Conservation (phyloP, 2,888 invertebrate genomes). For the Xestia sexstrigata region DNA sequence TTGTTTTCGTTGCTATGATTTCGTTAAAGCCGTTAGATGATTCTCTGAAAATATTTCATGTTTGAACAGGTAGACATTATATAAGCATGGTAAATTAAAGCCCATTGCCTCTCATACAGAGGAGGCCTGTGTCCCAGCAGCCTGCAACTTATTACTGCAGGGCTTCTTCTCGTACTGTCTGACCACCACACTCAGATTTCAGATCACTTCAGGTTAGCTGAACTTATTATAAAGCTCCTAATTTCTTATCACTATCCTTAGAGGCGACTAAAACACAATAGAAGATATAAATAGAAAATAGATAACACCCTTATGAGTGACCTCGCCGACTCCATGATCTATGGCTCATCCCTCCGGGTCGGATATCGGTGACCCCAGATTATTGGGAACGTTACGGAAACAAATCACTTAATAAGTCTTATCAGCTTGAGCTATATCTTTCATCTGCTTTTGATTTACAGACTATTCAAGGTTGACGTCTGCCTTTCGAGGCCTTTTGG, state of each 20-base stretch:
- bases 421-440: constrained; percentile 21
- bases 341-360: constrained; percentile 34
- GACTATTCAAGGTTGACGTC: not conserved
- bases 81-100: too few species aligned
- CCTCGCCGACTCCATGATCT: constrained; percentile 24
- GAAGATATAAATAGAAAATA: constrained; percentile 1
- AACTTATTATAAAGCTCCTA: not conserved
- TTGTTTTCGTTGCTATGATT: too few species aligned
- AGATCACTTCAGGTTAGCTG: too few species aligned
- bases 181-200: too few species aligned
- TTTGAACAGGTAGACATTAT: too few species aligned
- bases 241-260: not conserved
- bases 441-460: constrained; percentile 43
- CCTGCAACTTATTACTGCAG: too few species aligned
- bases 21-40: too few species aligned
- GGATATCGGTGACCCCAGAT: constrained; percentile 45
- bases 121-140: too few species aligned
- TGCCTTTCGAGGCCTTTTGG: too few species aligned
- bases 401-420: constrained; percentile 50
- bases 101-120: too few species aligned
- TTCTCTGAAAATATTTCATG: too few species aligned
- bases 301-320: constrained; percentile 39
- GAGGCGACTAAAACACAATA: not conserved
- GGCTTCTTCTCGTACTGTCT: too few species aligned
- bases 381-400: constrained; percentile 31